These are phyloP conservation scores for Papilio elwesi DNA, from an alignment of 2,888 invertebrate genomes.

Conservation along the genomic window DNA sequence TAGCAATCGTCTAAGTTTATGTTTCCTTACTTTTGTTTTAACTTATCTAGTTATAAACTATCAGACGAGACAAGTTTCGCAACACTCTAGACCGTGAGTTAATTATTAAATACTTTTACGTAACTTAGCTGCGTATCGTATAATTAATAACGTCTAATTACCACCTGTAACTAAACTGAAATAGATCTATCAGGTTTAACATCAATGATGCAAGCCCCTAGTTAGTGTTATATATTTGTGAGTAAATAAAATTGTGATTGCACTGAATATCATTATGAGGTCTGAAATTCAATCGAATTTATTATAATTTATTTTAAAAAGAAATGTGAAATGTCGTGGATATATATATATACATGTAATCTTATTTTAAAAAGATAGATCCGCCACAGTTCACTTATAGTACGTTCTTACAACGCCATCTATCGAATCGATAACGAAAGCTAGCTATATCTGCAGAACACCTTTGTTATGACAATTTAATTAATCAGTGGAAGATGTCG, in stretches of 20 bases:
- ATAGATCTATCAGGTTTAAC: too few relatives aligned
- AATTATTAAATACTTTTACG: conserved; percentile 13
- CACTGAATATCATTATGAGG: background rate
- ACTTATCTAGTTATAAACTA: conserved; percentile 30
- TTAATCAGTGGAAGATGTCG: conserved; percentile 40
- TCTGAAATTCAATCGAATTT: background rate
- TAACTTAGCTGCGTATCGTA: background rate
- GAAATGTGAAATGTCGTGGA: too few relatives aligned
- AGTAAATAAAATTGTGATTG: too few relatives aligned
- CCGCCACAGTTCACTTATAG: too few relatives aligned
- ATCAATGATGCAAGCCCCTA: too few relatives aligned
- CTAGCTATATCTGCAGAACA: conserved; percentile 33
- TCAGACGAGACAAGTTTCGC: conserved; percentile 8
- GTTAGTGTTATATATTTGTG: too few relatives aligned
- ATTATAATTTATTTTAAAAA: background rate
- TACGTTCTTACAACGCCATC: conserved; percentile 33
- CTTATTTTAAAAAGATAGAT: too few relatives aligned
- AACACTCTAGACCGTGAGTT: conserved; percentile 15
- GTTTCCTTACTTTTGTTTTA: conserved; percentile 37
- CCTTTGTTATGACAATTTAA: conserved; percentile 39
- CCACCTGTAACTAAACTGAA: too few relatives aligned
- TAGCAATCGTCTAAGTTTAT: conserved; percentile 38
- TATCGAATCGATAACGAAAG: conserved; percentile 35
- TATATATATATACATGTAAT: too few relatives aligned
- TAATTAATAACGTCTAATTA: too few relatives aligned